Conservation (phyloP, 2,797 vertebrate genomes). For the Labeo calbasu region DNA sequence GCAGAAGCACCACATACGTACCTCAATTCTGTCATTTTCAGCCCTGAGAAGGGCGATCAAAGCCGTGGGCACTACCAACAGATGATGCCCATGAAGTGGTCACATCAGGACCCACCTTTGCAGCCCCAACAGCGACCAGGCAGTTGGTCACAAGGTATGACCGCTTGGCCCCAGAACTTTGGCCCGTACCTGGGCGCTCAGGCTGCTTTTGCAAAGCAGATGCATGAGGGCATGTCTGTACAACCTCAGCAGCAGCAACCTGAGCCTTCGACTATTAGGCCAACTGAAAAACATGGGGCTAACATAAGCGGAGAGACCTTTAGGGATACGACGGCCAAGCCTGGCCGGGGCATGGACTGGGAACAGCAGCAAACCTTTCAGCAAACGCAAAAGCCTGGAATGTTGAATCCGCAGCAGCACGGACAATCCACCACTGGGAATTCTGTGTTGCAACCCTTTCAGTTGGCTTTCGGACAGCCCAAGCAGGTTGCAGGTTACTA, state of each 20-base stretch:
- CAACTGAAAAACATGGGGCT: slow-evolving; percentile 78
- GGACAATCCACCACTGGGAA: slow-evolving; percentile 67
- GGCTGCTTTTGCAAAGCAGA: slow-evolving; percentile 70
- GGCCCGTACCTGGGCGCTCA: slow-evolving; percentile 79
- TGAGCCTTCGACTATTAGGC: slow-evolving; percentile 72
- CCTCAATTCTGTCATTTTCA: slow-evolving; percentile 88
- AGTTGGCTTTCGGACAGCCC: slow-evolving; percentile 94
- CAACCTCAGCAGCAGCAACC: slow-evolving; percentile 57
- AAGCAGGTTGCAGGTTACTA: slow-evolving; percentile 85
- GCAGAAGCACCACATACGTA: slow-evolving; percentile 77
- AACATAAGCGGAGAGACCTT: slow-evolving; percentile 67
- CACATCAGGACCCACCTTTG: slow-evolving; percentile 77
- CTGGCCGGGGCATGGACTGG: slow-evolving; percentile 71
- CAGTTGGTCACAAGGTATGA: slow-evolving; percentile 80
- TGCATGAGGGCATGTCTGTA: slow-evolving; percentile 66
- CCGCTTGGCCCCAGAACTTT: slow-evolving; percentile 84
- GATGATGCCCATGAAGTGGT: slow-evolving; percentile 90
- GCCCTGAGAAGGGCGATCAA: slow-evolving; percentile 85
- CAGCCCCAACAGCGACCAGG: slow-evolving; percentile 79
- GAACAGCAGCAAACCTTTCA: slow-evolving; percentile 82
- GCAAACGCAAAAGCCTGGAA: slow-evolving; percentile 80
- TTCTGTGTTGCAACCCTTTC: slow-evolving; percentile 91
- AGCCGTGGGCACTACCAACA: slow-evolving; percentile 87
- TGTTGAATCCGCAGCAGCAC: slow-evolving; percentile 81
- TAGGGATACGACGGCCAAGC: slow-evolving; percentile 68